Base-by-base conservation (phyloP, 2,113 vertebrate genomes). In the Neogobius melanostomus region DNA sequence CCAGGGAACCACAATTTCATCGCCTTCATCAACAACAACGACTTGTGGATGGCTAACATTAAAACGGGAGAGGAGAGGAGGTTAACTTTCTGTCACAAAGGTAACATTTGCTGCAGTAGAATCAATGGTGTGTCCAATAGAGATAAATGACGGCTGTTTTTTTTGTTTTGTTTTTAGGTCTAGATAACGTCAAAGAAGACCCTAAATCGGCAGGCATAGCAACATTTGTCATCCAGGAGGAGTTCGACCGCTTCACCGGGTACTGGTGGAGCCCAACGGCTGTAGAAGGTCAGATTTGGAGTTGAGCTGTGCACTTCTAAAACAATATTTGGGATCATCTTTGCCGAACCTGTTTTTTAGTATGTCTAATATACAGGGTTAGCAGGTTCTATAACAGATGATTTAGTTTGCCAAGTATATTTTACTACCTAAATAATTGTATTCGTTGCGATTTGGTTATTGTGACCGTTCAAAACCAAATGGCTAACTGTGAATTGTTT, bases 201-300 rank as follows among this genome's bases (percentile, higher is more conserved):
- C 95, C 96, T 54, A 98, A 93, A 69, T 98, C 96, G 64, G 97
- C 97, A 2, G 97, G 97, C 0, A 95, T 98, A 1, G 97, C 97
- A 79, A 98, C 97, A 1, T 99, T 99, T 65, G 97, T 99, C 92
- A 99, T 98, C 82, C 97, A 99, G 89, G 97, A 99, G 66, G 97
- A 99, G 88, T 99, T 99, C 79, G 97, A 99, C 81, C 94, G 97
- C 8, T 99, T 98, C 83, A 99, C 97, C 0, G 97, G 96, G 12
- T 99, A 98, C 85, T 99, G 97, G 97, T 99, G 97, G 97, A 96
- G 94, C 77, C 96, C 97, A 14, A 91, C 93, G 0, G 94, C 93
- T 53, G 86, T 87, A 66, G 94, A 97, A 94, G 95, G 97, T 98
- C 75, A 79, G 92, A 66, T 59, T 21, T 14, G 28, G 11, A 6